Base-by-base conservation (phyloP, 2,888 invertebrate species). In the Cyclophora punctaria region DNA sequence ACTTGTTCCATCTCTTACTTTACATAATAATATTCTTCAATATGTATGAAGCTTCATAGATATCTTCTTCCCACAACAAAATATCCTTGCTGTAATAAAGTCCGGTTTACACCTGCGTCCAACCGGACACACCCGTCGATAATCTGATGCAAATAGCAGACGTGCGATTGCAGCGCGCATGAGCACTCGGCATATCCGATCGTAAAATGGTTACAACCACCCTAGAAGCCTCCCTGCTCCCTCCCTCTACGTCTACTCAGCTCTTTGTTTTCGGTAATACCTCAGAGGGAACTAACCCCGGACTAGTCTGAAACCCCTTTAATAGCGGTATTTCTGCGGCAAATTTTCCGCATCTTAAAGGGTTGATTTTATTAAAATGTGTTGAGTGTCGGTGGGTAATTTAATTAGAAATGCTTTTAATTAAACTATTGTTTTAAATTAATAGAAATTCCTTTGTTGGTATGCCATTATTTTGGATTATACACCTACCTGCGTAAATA, bases 251-350 rank as follows among this genome's bases (percentile, higher is more conserved):
- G 81, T 83, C 83, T 84, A 75, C 75, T 68, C 66, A 67, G 72
- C 80, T 82, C 83, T 84, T 88, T 87, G 86, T 87, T 87, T 84
- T 84, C 78, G 83, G 80, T 73, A 78, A 78, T 73, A 69, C 68
- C 71, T 60, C 44, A 52, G 76, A 77, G 78, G 78, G 73, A 80
- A 80, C 78, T 79, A 78, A 76, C 71, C 71, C 70, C 67, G 77
- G 73, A 73, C 77, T 75, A 78, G 78, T 71, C 83, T 86, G 85
- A 87, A 83, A 80, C 83, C 83, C 79, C 71, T 84, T 61, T 86
- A 83, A 86, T 82, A 75, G 77, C 71, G 57, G 63, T 73, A 74
- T 79, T 77, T 78, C 78, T 79, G 80, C 69, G 80, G 79, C 74
- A 76, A 76, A 76, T 44, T 73, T 77, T 76, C 67, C 66, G 59